Base-by-base conservation (phyloP, 2,797 vertebrate species). In the Rhynchotus rufescens region DNA sequence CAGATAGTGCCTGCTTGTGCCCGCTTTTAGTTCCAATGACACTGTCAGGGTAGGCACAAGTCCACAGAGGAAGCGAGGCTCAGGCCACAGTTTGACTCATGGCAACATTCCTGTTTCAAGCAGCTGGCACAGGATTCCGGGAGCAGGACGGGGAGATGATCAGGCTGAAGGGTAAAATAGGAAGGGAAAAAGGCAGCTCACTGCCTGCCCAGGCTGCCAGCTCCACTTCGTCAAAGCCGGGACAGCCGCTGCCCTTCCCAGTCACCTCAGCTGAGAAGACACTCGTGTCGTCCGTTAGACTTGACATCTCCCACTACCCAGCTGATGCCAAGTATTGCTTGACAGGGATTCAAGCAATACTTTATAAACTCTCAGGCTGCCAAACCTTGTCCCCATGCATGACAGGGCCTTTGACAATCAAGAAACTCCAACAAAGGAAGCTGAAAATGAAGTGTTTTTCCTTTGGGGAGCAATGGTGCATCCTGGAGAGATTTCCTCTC, bases 401-500 rank as follows among this genome's bases (percentile, higher is more conserved):
- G 52, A 38, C 2, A 2, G 32, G n/a, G 51, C 66, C 82, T 92
- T 76, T 85, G 34, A 22, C 21, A 59, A 72, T 60, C 73, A 87
- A 64, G 42, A 80, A 73, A 32, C 17, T 45, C 38, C 66, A 78
- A 26, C 67, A 71, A 91, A 94, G 95, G 95, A 95, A 96, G 89
- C 42, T 3, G 86, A 79, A 89, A 89, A 49, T 81, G 0, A 86
- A 57, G 73, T 81, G 0, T 87, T 85, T 92, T 88, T 61, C 88
- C 47, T 89, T 89, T 78, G 77, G 93, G 80, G 47, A 85, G 86
- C 62, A 19, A 10, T 45, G 75, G 83, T 77, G 78, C 77, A 60
- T 90, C 94, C 93, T 94, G 93, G 86, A 88, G 94, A 88, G 80
- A 92, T 79, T 94, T 96, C 92, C 95, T 93, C 86, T 77, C 67